Conservation (phyloP, 2,113 vertebrate species). For the Cebidichthys violaceus region DNA sequence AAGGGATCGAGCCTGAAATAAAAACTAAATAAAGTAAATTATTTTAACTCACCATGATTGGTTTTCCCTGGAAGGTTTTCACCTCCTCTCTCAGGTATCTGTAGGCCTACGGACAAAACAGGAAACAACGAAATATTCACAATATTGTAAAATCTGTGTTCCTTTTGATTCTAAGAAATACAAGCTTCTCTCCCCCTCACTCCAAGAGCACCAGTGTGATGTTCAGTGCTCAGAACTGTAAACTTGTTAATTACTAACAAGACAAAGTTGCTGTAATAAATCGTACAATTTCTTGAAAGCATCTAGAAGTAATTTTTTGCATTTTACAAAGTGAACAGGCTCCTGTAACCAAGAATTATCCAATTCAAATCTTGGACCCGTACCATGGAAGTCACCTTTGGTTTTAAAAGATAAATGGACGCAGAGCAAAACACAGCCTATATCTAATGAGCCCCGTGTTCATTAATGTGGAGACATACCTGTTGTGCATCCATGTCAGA, state of each 20-base stretch:
- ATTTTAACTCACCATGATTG: constrained; percentile 93
- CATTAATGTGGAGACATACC: constrained; percentile 79
- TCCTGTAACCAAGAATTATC: neutral
- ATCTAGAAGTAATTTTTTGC: neutral
- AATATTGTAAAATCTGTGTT: neutral
- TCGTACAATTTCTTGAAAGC: neutral
- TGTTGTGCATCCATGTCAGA: constrained; percentile 96
- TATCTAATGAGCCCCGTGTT: neutral
- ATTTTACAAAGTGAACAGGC: neutral
- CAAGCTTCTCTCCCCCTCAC: neutral
- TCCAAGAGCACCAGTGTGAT: neutral
- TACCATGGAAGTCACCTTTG: neutral
- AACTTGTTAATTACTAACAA: neutral
- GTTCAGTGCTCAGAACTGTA: neutral
- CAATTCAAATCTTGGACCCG: neutral
- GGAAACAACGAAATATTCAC: neutral
- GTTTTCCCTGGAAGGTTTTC: constrained; percentile 99
- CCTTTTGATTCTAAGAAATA: neutral
- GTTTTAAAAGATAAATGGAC: neutral
- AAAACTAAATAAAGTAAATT: neutral
- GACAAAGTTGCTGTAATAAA: neutral
- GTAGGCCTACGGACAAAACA: constrained; percentile 87
- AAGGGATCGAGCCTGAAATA: neutral
- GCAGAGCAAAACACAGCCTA: neutral
- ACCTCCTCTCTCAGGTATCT: constrained; percentile 98